Evolutionary conservation across 2,113 vertebrate species (phyloP), one percentile per base, ranked within the genome.

Genomic region (Peromyscus maniculatus): DNA sequence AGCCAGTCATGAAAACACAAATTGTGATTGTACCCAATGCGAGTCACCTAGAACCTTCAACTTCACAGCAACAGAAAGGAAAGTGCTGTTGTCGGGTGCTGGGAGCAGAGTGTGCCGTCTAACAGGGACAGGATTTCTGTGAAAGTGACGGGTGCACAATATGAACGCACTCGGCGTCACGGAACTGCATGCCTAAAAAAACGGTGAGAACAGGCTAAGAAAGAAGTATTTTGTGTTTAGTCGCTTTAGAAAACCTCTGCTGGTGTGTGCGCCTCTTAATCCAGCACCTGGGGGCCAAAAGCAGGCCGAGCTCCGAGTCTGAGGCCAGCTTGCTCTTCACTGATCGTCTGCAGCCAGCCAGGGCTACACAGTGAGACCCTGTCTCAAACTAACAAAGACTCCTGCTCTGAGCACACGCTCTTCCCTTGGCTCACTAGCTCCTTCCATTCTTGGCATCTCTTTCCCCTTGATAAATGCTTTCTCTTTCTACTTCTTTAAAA

Each of bases 1-100:
- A 93, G 57, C 66, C 93, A 89, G 52, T 89, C 67, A n/a, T 74
- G 55, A 57, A 93, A 43, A 43, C 28, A 96, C n/a, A 62, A 36
- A 75, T 21, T 59, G 36, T 46, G 46, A 91, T 28, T 69, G 13
- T 39, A 57, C 7, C 7, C 91, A 17, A 39, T 1, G 3, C 0
- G 4, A 64, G 83, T 36, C 33, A 31, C 21, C 31, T 10, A 69
- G 28, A 89, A 43, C 5, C 59, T 17, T 39, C 26, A 13, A 69
- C 72, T 12, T 80, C 72, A 52, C 0, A 90, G 72, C 74, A 55
- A 75, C 22, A 36, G 11, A 67, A 64, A 78, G 74, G 46, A 31
- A 28, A 36, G 33, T 2, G 28, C 3, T 26, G 57, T 6, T 67
- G 24, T 52, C 28, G 43, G 1, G 4, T 4, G 11, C 16, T 46